phyloP scores from a whole-genome alignment of 2,888 invertebrate species.

The Acanthococcus lagerstroemiae region DNA sequence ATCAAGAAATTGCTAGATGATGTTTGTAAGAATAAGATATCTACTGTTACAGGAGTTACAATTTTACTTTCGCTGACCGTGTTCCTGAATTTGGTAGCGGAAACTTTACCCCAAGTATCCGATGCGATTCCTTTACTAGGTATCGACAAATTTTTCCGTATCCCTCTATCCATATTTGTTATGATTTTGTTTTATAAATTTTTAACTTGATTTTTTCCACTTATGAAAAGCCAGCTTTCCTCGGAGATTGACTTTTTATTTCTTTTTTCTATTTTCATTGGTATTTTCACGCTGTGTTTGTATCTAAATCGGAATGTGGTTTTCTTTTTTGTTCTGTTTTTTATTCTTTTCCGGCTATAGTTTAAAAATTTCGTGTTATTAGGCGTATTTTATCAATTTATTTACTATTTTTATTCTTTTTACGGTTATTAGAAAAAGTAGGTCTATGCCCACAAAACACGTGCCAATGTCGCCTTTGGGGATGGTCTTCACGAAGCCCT shows the following conservation, averaged over 20 bases:
- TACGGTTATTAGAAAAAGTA: too few relatives aligned
- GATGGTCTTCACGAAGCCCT: too few relatives aligned
- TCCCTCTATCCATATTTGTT: conserved; percentile 33
- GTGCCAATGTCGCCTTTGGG: too few relatives aligned
- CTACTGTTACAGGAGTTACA: conserved; percentile 76
- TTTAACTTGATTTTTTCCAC: not conserved
- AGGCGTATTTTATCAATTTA: too few relatives aligned
- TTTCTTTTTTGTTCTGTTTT: not conserved
- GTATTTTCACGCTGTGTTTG: not conserved
- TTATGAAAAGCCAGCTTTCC: not conserved
- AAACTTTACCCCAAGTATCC: conserved; percentile 75
- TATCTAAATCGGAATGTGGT: not conserved
- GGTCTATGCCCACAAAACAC: too few relatives aligned
- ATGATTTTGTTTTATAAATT: conserved; percentile 34
- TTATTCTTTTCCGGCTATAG: not conserved
- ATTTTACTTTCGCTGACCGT: conserved; percentile 95
- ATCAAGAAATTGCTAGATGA: too few relatives aligned
- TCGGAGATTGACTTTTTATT: not conserved
- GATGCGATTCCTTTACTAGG: conserved; percentile 56
- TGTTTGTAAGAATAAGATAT: too few relatives aligned
- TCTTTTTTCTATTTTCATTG: too few relatives aligned
- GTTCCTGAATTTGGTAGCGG: conserved; percentile 94
- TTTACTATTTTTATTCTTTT: too few relatives aligned
- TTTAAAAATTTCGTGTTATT: too few relatives aligned
- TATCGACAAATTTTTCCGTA: conserved; percentile 38